These are phyloP conservation scores for Nomada flava DNA, from an alignment of 2,888 invertebrate genomes.

Conservation along the genomic window DNA sequence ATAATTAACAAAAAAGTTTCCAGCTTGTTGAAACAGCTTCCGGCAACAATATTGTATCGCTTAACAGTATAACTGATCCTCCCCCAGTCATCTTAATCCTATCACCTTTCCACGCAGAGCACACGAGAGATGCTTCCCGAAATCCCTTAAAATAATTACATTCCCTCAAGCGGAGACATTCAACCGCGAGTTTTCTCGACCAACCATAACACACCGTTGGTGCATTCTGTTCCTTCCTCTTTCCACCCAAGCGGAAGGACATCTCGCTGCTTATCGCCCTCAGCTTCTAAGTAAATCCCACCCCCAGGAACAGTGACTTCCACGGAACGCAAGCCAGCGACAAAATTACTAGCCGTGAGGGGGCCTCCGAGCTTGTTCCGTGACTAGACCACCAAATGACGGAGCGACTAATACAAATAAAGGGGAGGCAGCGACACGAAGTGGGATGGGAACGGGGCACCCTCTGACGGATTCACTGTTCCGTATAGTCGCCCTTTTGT, in stretches of 20 bases:
- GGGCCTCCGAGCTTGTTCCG: conserved; percentile 35
- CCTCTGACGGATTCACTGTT: conserved; percentile 42
- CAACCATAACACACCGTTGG: conserved; percentile 3
- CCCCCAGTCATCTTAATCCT: neutral
- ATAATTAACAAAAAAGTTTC: no score
- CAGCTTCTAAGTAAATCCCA: conserved; percentile 61
- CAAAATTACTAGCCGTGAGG: conserved; percentile 58
- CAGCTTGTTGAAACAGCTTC: no score
- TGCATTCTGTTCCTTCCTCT: conserved; percentile 9
- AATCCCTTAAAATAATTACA: conserved; percentile 2
- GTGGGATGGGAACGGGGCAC: conserved; percentile 14
- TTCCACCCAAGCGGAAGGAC: neutral
- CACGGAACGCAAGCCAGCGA: conserved; percentile 47
- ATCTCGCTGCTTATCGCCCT: conserved; percentile 46
- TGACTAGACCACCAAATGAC: conserved; percentile 23
- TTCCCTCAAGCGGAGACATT: neutral
- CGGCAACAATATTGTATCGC: no score
- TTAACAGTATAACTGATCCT: no score
- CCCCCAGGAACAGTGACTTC: conserved; percentile 31
- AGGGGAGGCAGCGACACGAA: conserved; percentile 3
- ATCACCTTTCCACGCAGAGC: neutral
- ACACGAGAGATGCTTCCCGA: neutral
- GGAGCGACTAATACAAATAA: conserved; percentile 35
- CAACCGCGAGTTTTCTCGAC: conserved; percentile 10
- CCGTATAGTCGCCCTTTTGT: conserved; percentile 67